These are phyloP conservation scores for Phylloscopus trochiloides DNA, from an alignment of 2,113 vertebrate species.

Conservation along the genomic window DNA sequence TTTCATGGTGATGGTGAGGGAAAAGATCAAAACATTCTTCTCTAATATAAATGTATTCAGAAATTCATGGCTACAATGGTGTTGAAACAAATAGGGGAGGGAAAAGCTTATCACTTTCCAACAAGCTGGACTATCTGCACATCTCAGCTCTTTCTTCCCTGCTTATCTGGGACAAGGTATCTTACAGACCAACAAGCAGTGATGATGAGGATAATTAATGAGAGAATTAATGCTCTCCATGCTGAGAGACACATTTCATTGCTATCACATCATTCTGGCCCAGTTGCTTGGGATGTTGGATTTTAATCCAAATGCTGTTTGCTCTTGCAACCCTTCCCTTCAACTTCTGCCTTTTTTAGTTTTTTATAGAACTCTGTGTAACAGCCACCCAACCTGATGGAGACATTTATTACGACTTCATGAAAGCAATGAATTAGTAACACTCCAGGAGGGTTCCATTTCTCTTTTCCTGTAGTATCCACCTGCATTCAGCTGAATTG, in stretches of 20 bases:
- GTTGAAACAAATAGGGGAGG: background rate
- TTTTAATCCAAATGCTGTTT: background rate
- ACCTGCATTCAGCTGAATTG: background rate
- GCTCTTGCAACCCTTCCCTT: background rate
- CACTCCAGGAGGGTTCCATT: background rate
- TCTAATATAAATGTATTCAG: background rate
- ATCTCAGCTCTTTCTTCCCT: background rate
- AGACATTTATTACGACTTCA: background rate
- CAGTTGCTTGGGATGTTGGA: background rate
- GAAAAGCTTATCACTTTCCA: background rate
- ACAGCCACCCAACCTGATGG: background rate
- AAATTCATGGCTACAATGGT: background rate
- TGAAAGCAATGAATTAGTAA: background rate
- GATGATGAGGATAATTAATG: background rate
- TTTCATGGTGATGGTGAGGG: background rate
- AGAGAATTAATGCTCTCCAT: background rate
- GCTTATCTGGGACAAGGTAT: background rate
- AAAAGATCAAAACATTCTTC: background rate
- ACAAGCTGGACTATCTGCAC: background rate
- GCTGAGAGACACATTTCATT: background rate
- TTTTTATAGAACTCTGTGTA: background rate
- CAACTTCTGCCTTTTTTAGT: background rate
- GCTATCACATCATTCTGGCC: background rate
- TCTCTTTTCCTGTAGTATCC: background rate
- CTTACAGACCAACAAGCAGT: background rate